Evolutionary conservation across 2,113 vertebrate species (phyloP).

Genomic region (Carollia perspicillata): DNA sequence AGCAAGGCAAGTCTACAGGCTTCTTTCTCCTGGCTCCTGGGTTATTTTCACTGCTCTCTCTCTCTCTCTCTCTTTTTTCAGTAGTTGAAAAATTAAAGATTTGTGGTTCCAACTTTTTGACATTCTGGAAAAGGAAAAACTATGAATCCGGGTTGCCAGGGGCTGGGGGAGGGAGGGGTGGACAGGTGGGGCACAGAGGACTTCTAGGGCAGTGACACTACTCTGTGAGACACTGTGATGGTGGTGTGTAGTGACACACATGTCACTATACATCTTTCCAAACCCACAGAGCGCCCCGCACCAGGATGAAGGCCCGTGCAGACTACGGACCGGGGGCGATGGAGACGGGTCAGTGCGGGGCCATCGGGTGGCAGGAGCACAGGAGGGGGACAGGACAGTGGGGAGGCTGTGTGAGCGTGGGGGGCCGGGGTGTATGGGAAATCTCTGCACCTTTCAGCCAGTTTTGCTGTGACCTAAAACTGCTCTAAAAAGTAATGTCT

Average conservation of each 20-base stretch:
- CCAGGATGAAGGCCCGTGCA: neutral
- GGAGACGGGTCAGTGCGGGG: accelerated
- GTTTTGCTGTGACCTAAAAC: neutral
- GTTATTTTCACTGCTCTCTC: neutral
- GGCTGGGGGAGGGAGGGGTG: too few species aligned
- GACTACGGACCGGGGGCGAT: accelerated
- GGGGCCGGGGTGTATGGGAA: neutral
- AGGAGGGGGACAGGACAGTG: too few species aligned
- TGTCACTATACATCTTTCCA: neutral
- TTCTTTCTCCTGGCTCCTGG: neutral
- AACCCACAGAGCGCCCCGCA: too few species aligned
- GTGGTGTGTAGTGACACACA: accelerated
- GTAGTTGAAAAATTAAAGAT: neutral
- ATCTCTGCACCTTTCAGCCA: neutral
- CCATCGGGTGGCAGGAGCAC: accelerated
- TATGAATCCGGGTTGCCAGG: neutral
- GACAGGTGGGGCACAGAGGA: accelerated
- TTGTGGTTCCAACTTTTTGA: neutral
- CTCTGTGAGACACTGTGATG: accelerated
- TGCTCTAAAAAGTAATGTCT: neutral
- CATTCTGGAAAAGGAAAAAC: neutral
- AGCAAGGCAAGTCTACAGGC: too few species aligned
- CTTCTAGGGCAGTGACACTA: neutral
- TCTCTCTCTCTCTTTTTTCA: accelerated
- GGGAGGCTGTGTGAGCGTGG: accelerated